Evolutionary conservation across 2,113 vertebrate genomes (phyloP), one percentile per base, ranked within the genome.

Genomic region (Helogale parvula): DNA sequence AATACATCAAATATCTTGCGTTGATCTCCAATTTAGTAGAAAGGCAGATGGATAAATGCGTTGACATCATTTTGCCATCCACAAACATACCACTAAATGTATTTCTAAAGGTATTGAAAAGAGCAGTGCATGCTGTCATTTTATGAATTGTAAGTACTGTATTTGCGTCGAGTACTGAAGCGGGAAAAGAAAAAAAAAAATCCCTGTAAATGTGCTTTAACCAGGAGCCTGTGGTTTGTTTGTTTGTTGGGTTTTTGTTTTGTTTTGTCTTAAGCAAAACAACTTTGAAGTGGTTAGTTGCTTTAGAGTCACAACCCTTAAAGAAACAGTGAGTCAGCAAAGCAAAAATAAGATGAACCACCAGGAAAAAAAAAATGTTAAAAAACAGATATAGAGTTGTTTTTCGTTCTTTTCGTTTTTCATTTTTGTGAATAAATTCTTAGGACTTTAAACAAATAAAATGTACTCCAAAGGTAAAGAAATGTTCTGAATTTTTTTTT

Each of bases 301-400:
- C 90, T 92, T 97, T 93, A 97, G 94, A 94, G 96, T 97, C 85
- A 97, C 84, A 98, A 97, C 85, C 95, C 87, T 97, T 97, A 98
- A 89, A 98, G 81, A 98, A 98, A 98, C 94, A 77, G 82, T 95
- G 60, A 96, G 81, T 92, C 96, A 98, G 47, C 79, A 96, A 96
- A 97, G 35, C 87, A 91, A 97, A 98, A 96, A 87, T 19, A 85
- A 97, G 71, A 93, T 81, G 80, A 98, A 97, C 93, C 54, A 84
- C 65, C 93, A 97, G 79, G 93, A 97, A 88, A 98, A 90, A 89
- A 95, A 95, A 71, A 83, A 17, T 80, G 29, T 35, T 41, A 31
- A 88, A 69, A 50, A 84, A 15, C 38, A 63, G 1, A 82, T 25
- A 52, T 2, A 81, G 4, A 25, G 85, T 88, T 88, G 47, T 57